Evolutionary conservation across 2,113 vertebrate genomes (phyloP).

Genomic region (Taurulus bubalis): DNA sequence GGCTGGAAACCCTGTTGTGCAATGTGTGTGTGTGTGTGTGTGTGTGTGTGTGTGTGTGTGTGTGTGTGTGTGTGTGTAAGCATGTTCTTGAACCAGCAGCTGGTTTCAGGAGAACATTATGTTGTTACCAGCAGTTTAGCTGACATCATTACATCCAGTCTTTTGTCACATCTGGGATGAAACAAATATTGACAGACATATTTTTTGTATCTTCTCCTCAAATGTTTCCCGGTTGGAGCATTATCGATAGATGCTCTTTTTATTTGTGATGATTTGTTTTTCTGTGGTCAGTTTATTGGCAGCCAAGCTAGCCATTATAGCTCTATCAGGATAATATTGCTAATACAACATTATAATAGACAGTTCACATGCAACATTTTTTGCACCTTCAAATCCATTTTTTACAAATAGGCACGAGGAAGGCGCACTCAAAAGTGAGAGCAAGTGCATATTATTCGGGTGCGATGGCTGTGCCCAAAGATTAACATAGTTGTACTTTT

Average conservation of each 20-base stretch:
- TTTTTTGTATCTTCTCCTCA: background rate
- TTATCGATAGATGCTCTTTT: background rate
- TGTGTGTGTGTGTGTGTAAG: background rate
- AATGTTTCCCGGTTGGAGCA: background rate
- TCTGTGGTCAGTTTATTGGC: background rate
- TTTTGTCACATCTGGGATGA: background rate
- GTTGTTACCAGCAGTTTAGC: background rate
- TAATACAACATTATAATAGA: background rate
- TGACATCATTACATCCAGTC: background rate
- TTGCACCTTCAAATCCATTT: no score
- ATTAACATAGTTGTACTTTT: no score
- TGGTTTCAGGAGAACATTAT: background rate
- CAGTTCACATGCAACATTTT: no score
- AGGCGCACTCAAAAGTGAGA: no score
- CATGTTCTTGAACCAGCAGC: background rate
- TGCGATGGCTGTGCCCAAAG: no score
- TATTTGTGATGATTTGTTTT: background rate
- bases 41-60: background rate
- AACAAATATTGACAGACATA: no score
- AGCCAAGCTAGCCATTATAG: background rate
- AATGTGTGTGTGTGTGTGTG: background rate
- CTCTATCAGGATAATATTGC: background rate
- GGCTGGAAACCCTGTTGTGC: background rate
- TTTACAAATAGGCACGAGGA: no score
- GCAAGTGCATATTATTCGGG: no score